A percentile compares a stretch with the other conserved stretches of the same genome.
These are phyloP conservation scores for Bungarus multicinctus DNA, from an alignment of 2,113 vertebrate species.

Conservation along the genomic window DNA sequence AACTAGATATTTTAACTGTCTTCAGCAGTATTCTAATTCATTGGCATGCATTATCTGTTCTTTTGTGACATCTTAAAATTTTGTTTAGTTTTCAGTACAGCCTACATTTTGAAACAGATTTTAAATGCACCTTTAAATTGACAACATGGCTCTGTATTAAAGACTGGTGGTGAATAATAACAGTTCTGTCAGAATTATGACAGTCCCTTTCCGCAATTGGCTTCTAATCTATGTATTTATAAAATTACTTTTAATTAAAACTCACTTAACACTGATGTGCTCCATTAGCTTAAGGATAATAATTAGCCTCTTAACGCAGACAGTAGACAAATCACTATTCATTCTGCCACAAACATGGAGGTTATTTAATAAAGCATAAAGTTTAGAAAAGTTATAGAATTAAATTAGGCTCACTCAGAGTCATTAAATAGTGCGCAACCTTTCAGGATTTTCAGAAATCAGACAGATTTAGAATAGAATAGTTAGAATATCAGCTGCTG, in stretches of 20 bases:
- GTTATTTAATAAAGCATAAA: neutral
- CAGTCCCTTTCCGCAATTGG: neutral
- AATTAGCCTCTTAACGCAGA: neutral
- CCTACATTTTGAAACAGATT: neutral
- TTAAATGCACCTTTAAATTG: neutral
- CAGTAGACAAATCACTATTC: neutral
- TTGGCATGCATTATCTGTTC: neutral
- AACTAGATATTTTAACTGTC: neutral
- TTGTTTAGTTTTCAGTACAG: neutral
- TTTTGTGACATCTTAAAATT: neutral
- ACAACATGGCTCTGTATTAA: neutral
- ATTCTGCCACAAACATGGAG: slow-evolving; percentile 8
- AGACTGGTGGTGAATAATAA: neutral
- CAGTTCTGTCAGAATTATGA: neutral
- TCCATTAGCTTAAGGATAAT: slow-evolving; percentile 9
- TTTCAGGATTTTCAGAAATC: neutral
- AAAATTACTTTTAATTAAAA: slow-evolving; percentile 23
- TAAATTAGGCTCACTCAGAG: neutral
- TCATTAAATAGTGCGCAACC: neutral
- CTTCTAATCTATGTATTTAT: neutral
- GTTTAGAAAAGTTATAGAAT: neutral
- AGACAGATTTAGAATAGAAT: neutral
- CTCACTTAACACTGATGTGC: slow-evolving; percentile 1
- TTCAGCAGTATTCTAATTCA: neutral
- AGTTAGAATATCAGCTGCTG: neutral